Evolutionary conservation across 2,797 vertebrate species (phyloP), one percentile per base, ranked within the genome.

Genomic region (Salmo trutta): DNA sequence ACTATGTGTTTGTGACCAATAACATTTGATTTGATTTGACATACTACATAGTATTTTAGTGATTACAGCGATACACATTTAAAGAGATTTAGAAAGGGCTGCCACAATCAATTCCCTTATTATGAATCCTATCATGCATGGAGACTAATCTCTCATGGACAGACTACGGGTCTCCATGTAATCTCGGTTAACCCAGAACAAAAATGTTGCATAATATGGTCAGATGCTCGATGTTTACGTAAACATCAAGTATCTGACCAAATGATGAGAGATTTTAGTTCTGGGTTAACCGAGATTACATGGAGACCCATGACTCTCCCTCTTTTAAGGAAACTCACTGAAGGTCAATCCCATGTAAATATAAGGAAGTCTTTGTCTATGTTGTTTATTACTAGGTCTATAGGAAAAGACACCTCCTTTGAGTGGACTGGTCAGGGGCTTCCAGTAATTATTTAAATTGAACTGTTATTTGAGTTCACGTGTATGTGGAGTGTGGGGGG

Each of bases 391-490:
- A 64, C 74, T 15, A 67, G 78, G 79, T 31, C 15, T 31, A 67
- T 67, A 29, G 65, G 6, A 65, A 69, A 75, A 33, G 14, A 72
- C 15, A 72, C 24, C 47, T 31, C 56, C 19, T 21, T 59, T 59
- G 56, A 59, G 56, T 6, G 27, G 24, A 27, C 24, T 14, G 29
- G 29, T 47, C 41, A 47, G 41, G 10, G 2, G 41, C 10, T 47
- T 47, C 41, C 41, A 47, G 41, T 47, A 47, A 47, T 92, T 90
- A 91, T 86, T 81, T 80, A 84, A 91, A 91, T 90, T 93, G 87
- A 88, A 88, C 88, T 91, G 91, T 90, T 82, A 91, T 91, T 91
- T 91, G 90, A 91, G 90, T 71, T 21, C 78, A 88, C 89, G 85
- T 90, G 78, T 90, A 75, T 75, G 73, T 65, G 73, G 59, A 64